These are phyloP conservation scores for Macrobrachium rosenbergii DNA, from an alignment of 1,140 invertebrate genomes.

Conservation along the genomic window DNA sequence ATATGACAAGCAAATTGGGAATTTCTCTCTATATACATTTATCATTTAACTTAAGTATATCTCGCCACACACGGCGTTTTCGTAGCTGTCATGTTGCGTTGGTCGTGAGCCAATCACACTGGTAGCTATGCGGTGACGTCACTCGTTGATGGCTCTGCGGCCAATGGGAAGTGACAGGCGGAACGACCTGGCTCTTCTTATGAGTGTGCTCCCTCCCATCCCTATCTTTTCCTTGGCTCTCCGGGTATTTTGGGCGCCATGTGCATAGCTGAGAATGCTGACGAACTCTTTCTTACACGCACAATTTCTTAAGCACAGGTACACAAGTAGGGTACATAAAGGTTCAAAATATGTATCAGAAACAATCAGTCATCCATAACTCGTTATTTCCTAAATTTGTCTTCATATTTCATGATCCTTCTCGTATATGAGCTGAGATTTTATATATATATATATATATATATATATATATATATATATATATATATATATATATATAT, in stretches of 20 bases:
- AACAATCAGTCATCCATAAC: too few species aligned
- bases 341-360: too few species aligned
- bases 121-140: conserved; percentile 58
- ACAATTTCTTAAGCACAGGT: too few species aligned
- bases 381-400: too few species aligned
- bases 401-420: too few species aligned
- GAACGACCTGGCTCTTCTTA: conserved; percentile 55
- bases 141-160: conserved; percentile 48
- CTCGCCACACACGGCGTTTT: background rate
- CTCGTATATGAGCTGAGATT: too few species aligned
- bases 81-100: conserved; percentile 36
- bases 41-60: background rate
- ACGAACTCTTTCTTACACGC: background rate
- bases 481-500: too few species aligned
- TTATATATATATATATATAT: too few species aligned
- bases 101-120: conserved; percentile 52
- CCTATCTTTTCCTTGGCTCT: background rate
- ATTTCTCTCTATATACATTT: too few species aligned
- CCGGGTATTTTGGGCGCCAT: conserved; percentile 42
- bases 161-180: conserved; percentile 62
- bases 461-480: too few species aligned
- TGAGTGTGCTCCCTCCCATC: conserved; percentile 29
- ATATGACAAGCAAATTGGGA: background rate
- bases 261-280: conserved; percentile 4
- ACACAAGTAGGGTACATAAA: too few species aligned